Percentiles rank a stretch among this genome's conserved stretches.
phyloP scores from a whole-genome alignment of 2,113 vertebrate genomes.

The Argyrosomus japonicus region DNA sequence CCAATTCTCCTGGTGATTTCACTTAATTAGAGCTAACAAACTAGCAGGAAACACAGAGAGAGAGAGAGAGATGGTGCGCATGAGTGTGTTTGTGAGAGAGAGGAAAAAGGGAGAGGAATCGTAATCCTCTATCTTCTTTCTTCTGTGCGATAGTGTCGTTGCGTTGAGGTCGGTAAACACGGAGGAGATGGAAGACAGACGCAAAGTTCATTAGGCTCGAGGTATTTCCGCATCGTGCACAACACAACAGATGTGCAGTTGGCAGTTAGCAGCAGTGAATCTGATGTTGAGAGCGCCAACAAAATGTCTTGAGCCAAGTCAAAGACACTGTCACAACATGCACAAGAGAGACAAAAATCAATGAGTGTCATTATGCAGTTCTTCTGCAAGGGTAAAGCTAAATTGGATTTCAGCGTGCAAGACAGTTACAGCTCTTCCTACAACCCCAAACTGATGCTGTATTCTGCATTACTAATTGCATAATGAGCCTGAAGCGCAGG shows the following conservation, averaged over 20 bases:
- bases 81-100: background rate
- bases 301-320: constrained; percentile 15
- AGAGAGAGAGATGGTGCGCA: background rate
- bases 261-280: constrained; percentile 8
- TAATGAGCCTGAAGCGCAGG: constrained; percentile 73
- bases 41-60: background rate
- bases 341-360: background rate
- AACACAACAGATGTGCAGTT: constrained; percentile 42
- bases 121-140: background rate
- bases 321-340: background rate
- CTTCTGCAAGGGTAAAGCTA: background rate
- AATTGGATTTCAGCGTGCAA: constrained; percentile 20
- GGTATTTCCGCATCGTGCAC: constrained; percentile 2
- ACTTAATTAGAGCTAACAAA: constrained; percentile 65
- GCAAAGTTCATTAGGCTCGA: constrained; percentile 23
- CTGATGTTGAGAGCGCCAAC: background rate
- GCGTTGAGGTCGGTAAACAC: constrained; percentile 9
- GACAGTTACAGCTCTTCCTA: constrained; percentile 25
- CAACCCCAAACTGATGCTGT: constrained; percentile 40
- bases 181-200: background rate
- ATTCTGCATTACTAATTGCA: constrained; percentile 62
- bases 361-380: background rate
- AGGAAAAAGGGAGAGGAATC: background rate
- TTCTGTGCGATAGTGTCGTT: background rate
- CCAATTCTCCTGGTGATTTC: constrained; percentile 25